Evolutionary conservation across 2,888 invertebrate species (phyloP), one percentile per base, ranked within the genome.

Genomic region (Tanypteryx hageni): DNA sequence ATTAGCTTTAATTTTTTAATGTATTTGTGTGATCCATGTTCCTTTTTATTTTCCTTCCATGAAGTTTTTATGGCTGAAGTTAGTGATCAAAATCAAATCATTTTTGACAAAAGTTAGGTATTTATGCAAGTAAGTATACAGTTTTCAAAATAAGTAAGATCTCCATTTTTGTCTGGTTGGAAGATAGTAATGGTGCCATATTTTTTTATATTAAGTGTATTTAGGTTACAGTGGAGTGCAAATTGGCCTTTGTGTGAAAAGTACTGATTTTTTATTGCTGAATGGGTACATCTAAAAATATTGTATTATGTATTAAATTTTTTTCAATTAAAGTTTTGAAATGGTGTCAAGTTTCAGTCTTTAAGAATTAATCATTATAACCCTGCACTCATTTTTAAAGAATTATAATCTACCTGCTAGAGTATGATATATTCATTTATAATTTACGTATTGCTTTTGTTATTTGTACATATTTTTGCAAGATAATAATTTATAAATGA

Each of bases 301-400:
- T 61, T 61, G 61, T 61, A 44, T 64, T 61, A 64, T 64, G 64
- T 64, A 76, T 18, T 11, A 76, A 16, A 22, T 57, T 57, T 83
- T 83, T 83, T 89, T 89, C 31, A 18, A 61, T 89, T 89, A 44
- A 89, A 89, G 61, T 89, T 61, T 61, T 61, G 89, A 89, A 89
- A 76, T 76, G 76, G 76, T 76, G 76, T 76, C n/a, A 76, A 22
- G 27, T 76, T 68, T 22, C n/a, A n/a, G n/a, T n/a, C n/a, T n/a
- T 44, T 44, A 44, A 44, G 44, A 44, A 44, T 44, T 44, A 44
- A 44, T 44, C 44, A 44, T 44, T 44, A 44, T 44, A 44, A 44
- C 44, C 44, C 44, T 44, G 44, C 5, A 5, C 44, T 44, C 44
- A 44, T 44, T 44, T 44, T 44, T 44, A 44, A 1, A 44, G 44